Percentiles rank a stretch among this genome's conserved stretches.
Conservation (phyloP, 2,113 vertebrate species). For the Eptesicus fuscus region DNA sequence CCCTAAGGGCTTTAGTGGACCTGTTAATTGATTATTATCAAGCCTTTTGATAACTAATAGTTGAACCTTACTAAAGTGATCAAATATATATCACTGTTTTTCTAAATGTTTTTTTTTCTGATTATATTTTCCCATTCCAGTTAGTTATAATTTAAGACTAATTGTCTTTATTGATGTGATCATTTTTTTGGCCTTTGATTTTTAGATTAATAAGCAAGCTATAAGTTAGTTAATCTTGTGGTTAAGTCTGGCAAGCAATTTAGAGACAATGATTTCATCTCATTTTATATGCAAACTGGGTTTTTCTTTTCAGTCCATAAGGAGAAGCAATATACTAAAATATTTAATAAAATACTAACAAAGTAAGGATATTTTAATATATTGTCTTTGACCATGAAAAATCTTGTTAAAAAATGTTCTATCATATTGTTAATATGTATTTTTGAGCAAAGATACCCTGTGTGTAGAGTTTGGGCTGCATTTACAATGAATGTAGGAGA, state of each 20-base stretch:
- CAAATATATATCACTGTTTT: neutral
- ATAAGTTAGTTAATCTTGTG: neutral
- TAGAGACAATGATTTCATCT: neutral
- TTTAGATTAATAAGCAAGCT: neutral
- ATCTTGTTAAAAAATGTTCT: neutral
- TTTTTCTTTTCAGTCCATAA: slow-evolving; percentile 13
- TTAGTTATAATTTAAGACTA: slow-evolving; percentile 41
- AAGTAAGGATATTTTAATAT: slow-evolving; percentile 20
- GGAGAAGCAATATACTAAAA: neutral
- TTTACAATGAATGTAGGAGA: neutral
- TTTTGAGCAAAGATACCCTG: neutral
- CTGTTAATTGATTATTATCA: neutral
- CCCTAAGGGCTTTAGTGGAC: neutral
- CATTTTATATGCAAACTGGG: neutral
- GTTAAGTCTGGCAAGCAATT: slow-evolving; percentile 4
- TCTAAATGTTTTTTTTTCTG: neutral
- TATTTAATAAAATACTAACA: neutral
- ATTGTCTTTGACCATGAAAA: neutral
- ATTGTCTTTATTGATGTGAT: neutral
- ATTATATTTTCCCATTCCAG: neutral
- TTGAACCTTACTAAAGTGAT: neutral
- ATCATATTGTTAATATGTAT: neutral
- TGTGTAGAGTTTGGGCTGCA: neutral
- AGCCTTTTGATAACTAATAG: neutral
- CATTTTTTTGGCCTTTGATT: neutral